Conservation (phyloP, 1,140 invertebrate species). For the Drosophila sucinea region DNA sequence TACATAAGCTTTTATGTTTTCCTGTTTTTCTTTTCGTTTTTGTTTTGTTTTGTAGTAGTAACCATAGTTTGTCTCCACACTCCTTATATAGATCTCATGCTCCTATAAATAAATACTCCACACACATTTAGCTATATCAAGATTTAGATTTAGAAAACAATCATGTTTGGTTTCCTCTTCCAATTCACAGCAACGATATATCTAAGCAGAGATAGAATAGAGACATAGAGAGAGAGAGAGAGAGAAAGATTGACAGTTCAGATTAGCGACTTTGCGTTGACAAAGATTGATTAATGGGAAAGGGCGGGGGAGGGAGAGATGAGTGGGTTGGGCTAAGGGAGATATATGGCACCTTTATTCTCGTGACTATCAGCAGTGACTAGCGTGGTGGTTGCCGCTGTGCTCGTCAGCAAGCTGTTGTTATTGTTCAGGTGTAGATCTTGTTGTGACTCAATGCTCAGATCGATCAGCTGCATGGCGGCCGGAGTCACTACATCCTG, state of each 20-base stretch:
- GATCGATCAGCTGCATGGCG: constrained; percentile 78
- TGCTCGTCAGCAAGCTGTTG: constrained; percentile 80
- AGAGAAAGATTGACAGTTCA: constrained; percentile 6
- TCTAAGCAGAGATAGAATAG: constrained; percentile 38
- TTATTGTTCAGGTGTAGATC: constrained; percentile 81
- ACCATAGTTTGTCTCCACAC: constrained; percentile 79
- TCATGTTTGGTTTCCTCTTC: constrained; percentile 68
- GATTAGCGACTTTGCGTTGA: neutral
- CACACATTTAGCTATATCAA: constrained; percentile 80
- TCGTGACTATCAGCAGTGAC: constrained; percentile 84
- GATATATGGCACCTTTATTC: constrained; percentile 73
- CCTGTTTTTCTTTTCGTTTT: constrained; percentile 51
- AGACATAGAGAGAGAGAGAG: constrained; percentile 1
- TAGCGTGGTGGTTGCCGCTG: constrained; percentile 81
- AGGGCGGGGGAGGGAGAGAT: neutral
- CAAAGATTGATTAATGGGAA: constrained; percentile 4
- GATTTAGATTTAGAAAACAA: constrained; percentile 70
- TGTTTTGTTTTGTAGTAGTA: constrained; percentile 59
- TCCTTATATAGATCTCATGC: constrained; percentile 54
- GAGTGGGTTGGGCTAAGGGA: neutral
- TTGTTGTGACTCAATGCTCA: constrained; percentile 82
- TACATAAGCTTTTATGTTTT: constrained; percentile 71
- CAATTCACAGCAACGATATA: constrained; percentile 83
- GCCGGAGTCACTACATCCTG: constrained; percentile 69
- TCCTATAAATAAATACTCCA: constrained; percentile 79